Percentiles rank a stretch among this genome's conserved stretches.
Evolutionary conservation across 1,140 invertebrate genomes (phyloP).

Genomic region (Ooceraea biroi): DNA sequence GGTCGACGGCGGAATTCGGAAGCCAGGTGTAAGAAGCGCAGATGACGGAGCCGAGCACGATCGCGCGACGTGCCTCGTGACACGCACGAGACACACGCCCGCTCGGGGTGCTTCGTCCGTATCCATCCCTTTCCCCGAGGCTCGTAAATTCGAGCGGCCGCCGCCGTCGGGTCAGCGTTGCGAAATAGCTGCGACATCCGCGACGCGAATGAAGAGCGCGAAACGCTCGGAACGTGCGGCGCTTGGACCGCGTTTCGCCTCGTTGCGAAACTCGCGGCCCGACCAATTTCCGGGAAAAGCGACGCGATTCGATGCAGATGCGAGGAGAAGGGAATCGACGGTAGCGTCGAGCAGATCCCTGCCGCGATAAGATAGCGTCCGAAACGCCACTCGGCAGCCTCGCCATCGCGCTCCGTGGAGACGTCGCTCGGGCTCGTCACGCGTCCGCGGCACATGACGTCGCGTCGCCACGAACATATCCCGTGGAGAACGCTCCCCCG

Average conservation of each 20-base stretch:
- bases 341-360: not conserved
- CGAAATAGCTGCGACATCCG: constrained; percentile 63
- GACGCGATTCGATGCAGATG: not conserved
- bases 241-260: constrained; percentile 14
- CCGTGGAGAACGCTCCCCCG: constrained; percentile 33
- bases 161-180: constrained; percentile 67
- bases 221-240: not conserved
- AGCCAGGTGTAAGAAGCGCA: not conserved
- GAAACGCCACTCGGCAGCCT: constrained; percentile 4
- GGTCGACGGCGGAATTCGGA: not conserved
- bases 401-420: not conserved
- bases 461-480: constrained; percentile 11
- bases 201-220: constrained; percentile 35
- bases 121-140: constrained; percentile 13
- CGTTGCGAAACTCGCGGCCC: not conserved
- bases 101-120: not conserved
- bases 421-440: constrained; percentile 7
- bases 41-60: not conserved
- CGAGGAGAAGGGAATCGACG: not conserved
- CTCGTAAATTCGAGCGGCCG: constrained; percentile 38
- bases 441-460: constrained; percentile 49
- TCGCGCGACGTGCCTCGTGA: constrained; percentile 35
- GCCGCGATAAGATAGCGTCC: constrained; percentile 22
- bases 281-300: not conserved
- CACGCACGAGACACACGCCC: constrained; percentile 50